These are phyloP conservation scores for Lamellibrachia columna DNA, from an alignment of 2,888 invertebrate species.

Conservation along the genomic window DNA sequence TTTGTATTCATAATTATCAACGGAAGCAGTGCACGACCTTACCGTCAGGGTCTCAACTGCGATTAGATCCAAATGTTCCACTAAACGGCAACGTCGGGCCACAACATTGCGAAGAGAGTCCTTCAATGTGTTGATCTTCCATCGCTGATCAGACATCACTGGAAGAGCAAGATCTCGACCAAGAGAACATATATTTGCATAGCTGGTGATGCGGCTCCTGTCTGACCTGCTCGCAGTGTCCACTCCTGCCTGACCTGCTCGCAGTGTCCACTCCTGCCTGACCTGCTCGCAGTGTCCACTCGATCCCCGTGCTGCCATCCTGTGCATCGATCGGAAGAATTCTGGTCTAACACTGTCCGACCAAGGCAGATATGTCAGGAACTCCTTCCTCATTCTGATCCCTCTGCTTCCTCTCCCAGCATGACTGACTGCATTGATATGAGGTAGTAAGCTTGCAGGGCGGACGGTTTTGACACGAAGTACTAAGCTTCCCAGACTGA, in stretches of 20 bases:
- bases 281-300: neutral
- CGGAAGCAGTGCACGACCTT: neutral
- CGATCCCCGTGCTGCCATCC: neutral
- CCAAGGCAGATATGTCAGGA: neutral
- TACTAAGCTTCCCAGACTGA: no score
- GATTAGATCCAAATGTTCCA: neutral
- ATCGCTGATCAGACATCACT: neutral
- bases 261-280: neutral
- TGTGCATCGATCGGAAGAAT: neutral
- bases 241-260: neutral
- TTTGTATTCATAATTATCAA: no score
- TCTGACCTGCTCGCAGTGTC: neutral
- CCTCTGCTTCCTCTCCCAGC: neutral
- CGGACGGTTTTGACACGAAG: neutral
- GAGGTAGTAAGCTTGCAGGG: neutral
- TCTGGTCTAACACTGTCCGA: neutral
- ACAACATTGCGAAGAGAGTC: neutral
- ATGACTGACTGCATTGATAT: neutral
- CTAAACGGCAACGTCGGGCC: neutral
- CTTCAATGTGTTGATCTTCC: neutral
- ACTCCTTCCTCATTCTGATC: neutral
- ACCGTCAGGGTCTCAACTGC: neutral
- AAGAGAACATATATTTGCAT: neutral
- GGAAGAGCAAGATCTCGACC: neutral
- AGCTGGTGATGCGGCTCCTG: no score